phyloP scores from a whole-genome alignment of 2,113 vertebrate genomes.

The Lampris megalopsis region DNA sequence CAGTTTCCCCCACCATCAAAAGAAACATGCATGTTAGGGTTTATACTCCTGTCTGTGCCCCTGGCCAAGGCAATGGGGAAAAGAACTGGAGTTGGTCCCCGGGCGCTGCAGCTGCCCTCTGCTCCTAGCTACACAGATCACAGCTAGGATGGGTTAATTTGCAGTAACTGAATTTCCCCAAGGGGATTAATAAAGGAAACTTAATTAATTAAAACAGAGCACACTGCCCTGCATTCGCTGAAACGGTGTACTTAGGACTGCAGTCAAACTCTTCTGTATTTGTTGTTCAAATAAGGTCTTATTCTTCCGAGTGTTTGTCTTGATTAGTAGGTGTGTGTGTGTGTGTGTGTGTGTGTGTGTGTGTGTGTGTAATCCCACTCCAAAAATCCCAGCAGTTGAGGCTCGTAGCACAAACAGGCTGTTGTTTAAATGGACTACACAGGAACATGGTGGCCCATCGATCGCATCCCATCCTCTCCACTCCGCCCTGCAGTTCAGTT shows the following conservation, averaged over 20 bases:
- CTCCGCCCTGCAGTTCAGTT: slow-evolving; percentile 47
- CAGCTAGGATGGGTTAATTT: too few relatives aligned
- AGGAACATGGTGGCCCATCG: slow-evolving; percentile 65
- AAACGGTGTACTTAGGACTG: slow-evolving; percentile 61
- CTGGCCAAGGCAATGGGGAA: too few relatives aligned
- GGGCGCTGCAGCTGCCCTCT: too few relatives aligned
- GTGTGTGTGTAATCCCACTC: not conserved
- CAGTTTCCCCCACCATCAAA: too few relatives aligned
- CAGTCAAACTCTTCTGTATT: not conserved
- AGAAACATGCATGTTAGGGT: too few relatives aligned
- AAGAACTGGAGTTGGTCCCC: too few relatives aligned
- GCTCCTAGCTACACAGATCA: too few relatives aligned
- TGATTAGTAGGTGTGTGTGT: slow-evolving; percentile 7
- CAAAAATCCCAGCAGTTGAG: slow-evolving; percentile 23
- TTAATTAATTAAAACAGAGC: not conserved
- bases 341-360: not conserved
- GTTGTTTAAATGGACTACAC: slow-evolving; percentile 67
- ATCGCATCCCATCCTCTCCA: slow-evolving; percentile 36
- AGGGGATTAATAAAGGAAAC: too few relatives aligned
- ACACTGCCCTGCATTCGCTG: slow-evolving; percentile 57
- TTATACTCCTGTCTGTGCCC: too few relatives aligned
- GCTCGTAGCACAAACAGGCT: slow-evolving; percentile 35
- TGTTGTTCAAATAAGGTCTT: not conserved
- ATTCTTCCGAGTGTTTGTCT: slow-evolving; percentile 10
- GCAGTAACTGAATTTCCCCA: too few relatives aligned